Percentiles rank a stretch among this genome's conserved stretches.
Evolutionary conservation across 2,797 vertebrate genomes (phyloP).

Genomic region (Acridotheres tristis): DNA sequence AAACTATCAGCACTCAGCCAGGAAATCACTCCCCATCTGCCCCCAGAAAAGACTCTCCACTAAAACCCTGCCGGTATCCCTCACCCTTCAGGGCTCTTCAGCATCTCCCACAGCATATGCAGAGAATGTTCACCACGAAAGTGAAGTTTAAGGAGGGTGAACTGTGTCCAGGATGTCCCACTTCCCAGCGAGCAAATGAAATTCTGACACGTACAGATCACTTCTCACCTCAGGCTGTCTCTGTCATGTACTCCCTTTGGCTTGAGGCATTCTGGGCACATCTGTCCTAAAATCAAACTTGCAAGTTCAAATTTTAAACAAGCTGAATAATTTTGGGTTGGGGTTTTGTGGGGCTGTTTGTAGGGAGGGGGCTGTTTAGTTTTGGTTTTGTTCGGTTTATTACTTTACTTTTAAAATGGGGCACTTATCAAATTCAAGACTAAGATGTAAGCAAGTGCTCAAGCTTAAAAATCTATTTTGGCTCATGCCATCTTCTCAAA

Average conservation of each 20-base stretch:
- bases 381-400: not conserved
- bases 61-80: not conserved
- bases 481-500: not conserved
- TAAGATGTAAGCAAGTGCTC: not conserved
- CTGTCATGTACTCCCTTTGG: fast-evolving
- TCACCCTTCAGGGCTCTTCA: not conserved
- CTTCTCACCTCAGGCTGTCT: not conserved
- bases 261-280: not conserved
- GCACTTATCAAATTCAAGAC: not conserved
- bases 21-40: not conserved
- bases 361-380: not conserved
- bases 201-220: not conserved
- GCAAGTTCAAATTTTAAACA: not conserved
- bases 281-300: not conserved
- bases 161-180: not conserved
- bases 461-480: not conserved
- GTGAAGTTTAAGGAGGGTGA: not conserved
- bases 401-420: not conserved
- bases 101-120: not conserved
- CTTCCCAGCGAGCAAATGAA: not conserved
- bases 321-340: not conserved
- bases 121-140: not conserved
- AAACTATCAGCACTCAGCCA: not conserved
- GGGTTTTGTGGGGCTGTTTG: not conserved
- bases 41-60: not conserved